These are phyloP conservation scores for Lamprotornis superbus DNA, from an alignment of 2,113 vertebrate genomes.

Conservation along the genomic window DNA sequence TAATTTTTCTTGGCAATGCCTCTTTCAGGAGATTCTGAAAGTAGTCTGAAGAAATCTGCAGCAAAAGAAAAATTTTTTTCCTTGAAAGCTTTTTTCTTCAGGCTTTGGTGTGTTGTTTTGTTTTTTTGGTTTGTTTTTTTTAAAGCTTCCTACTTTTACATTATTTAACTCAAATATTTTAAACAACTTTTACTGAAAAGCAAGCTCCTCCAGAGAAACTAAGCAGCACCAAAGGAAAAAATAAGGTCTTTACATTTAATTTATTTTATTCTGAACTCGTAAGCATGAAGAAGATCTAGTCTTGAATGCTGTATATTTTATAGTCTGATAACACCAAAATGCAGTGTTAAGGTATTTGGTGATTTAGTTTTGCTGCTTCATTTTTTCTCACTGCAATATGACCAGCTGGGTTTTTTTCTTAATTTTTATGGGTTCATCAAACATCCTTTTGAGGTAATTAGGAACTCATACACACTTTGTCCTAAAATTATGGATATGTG, in stretches of 20 bases:
- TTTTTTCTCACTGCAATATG: not conserved
- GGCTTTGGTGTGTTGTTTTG: not conserved
- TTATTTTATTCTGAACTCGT: not conserved
- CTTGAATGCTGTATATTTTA: not conserved
- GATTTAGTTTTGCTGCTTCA: not conserved
- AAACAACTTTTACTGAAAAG: not conserved
- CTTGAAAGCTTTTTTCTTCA: not conserved
- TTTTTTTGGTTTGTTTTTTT: too few species aligned
- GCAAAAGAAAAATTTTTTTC: not conserved
- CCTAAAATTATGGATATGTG: not conserved
- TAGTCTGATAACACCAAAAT: not conserved
- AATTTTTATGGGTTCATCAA: not conserved
- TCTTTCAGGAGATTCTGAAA: not conserved
- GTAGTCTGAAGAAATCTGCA: not conserved
- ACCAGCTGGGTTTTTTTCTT: not conserved
- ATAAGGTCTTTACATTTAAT: not conserved
- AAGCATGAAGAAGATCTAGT: not conserved
- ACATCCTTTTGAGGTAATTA: not conserved
- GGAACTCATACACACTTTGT: not conserved
- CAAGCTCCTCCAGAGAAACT: not conserved
- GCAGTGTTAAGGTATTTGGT: not conserved
- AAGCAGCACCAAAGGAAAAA: not conserved
- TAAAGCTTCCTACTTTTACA: not conserved
- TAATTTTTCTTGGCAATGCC: not conserved
- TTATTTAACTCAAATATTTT: not conserved